Evolutionary conservation across 2,113 vertebrate genomes (phyloP), one percentile per base, ranked within the genome.

Genomic region (Bos indicus): DNA sequence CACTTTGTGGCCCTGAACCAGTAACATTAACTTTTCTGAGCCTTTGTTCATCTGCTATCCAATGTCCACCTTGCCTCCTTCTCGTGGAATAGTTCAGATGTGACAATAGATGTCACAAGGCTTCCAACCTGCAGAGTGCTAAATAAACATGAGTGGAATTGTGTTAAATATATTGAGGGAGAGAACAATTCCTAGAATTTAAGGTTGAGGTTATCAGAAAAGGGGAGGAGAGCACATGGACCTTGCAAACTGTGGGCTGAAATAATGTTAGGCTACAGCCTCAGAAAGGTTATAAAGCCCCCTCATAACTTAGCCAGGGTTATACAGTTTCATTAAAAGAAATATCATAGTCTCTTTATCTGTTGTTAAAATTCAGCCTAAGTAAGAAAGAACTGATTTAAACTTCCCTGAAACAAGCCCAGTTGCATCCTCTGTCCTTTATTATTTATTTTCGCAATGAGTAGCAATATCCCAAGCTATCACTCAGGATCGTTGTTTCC

Each of bases 321-420:
- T 74, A 46, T 83, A 40, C 30, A 84, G 25, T 94, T 97, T 95
- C 78, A 96, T 92, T 96, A 96, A 43, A 36, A 57, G 23, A 87
- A 95, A 60, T 91, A 82, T 36, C 78, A 54, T 78, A 40, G 23
- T 82, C 43, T 92, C 81, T 90, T 52, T 77, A 86, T 67, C 88
- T 90, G 46, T 89, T 78, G 83, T 92, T 94, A 87, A 92, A 94
- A 97, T 96, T 86, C 60, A 86, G 60, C 94, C 46, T 12, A 59
- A 91, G n/a, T 62, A 48, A 87, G 48, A 88, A 89, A 80, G 77
- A 96, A 80, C 81, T 48, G 87, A 97, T 97, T 83, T 96, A 91
- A 84, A 82, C 48, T 64, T 93, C 56, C 60, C 84, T 1, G 9
- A 87, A 96, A 97, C 26, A 59, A 91, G 40, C 60, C 82, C 43